phyloP scores from a whole-genome alignment of 2,113 vertebrate species.

The Etia nguti region DNA sequence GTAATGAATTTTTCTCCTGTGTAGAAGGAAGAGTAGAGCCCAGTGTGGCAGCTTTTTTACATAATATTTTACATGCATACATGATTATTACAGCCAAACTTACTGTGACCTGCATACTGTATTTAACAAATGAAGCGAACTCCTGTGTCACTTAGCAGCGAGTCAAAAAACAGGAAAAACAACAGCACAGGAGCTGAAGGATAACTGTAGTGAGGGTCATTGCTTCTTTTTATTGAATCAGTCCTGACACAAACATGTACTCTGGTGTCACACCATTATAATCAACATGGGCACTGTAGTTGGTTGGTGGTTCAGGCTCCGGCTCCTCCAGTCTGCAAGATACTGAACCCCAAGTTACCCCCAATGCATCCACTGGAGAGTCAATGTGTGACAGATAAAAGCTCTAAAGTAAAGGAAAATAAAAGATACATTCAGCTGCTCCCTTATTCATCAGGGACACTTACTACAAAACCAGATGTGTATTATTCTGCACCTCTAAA shows the following conservation, averaged over 20 bases:
- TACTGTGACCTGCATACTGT: fast-evolving
- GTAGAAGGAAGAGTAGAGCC: not conserved
- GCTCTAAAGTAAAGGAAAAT: not conserved
- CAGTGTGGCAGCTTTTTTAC: not conserved
- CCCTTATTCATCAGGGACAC: not conserved
- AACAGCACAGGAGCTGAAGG: not conserved
- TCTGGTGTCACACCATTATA: not conserved
- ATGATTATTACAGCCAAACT: not conserved
- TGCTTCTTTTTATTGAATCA: not conserved
- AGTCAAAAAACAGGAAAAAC: not conserved
- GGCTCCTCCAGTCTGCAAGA: not conserved
- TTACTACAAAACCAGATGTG: not conserved
- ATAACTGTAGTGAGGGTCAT: not conserved
- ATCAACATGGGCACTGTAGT: not conserved
- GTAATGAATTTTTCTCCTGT: not conserved
- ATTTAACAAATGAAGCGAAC: not conserved
- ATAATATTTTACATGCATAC: not conserved
- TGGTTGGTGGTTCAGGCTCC: not conserved
- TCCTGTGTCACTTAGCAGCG: not conserved
- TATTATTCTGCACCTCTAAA: not conserved
- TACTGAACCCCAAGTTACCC: not conserved
- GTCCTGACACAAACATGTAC: not conserved
- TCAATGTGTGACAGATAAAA: not conserved
- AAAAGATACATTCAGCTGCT: not conserved
- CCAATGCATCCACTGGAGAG: fast-evolving